These are phyloP conservation scores for Clupea harengus DNA, from an alignment of 2,113 vertebrate genomes.

Conservation along the genomic window DNA sequence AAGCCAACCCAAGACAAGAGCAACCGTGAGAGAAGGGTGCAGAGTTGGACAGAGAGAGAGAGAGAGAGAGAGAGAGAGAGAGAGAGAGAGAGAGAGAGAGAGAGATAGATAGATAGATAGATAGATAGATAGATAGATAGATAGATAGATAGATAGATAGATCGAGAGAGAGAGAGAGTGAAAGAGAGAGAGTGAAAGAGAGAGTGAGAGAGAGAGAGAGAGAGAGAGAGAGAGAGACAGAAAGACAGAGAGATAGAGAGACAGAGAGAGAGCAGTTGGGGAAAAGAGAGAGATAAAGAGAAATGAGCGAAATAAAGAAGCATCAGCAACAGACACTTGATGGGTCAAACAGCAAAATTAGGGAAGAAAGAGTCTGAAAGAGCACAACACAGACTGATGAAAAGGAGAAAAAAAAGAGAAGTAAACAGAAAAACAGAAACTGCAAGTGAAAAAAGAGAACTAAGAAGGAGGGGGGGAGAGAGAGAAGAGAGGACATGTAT, in stretches of 20 bases:
- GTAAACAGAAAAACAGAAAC: not conserved
- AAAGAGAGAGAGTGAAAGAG: conserved; percentile 51
- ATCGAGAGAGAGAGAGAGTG: not conserved
- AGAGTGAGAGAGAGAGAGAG: conserved; percentile 2
- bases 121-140: not conserved
- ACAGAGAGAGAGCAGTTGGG: not conserved
- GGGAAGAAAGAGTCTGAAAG: not conserved
- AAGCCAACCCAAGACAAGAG: conserved; percentile 86
- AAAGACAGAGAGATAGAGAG: not conserved
- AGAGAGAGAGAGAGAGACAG: not conserved
- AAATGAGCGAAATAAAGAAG: conserved; percentile 47
- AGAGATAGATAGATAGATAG: not conserved
- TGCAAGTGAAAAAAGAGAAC: not conserved
- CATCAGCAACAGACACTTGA: conserved; percentile 61
- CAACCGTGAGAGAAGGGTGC: conserved; percentile 63
- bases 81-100: conserved; percentile 49
- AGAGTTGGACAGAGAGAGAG: conserved; percentile 27
- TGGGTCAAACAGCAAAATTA: conserved; percentile 32
- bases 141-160: not conserved
- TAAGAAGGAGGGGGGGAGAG: not conserved
- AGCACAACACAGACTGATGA: not conserved
- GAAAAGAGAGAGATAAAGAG: not conserved
- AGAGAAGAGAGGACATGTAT: not conserved
- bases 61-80: not conserved
- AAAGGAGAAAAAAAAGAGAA: conserved; percentile 43